Percentiles rank a stretch among this genome's conserved stretches.
Conservation (phyloP, 2,888 invertebrate genomes). For the Lydus trimaculatus region DNA sequence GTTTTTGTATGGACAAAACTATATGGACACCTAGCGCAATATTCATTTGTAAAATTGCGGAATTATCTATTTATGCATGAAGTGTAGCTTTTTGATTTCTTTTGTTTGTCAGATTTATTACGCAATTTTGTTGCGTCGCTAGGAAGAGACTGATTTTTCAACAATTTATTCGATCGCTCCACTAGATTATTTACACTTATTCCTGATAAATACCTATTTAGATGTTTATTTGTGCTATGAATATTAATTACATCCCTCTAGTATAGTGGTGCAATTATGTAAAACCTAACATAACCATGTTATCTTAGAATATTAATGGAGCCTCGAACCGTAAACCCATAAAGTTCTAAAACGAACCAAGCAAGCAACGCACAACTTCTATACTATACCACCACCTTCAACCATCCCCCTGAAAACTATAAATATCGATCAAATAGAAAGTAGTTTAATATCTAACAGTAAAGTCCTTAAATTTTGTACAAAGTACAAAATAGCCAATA, state of each 20-base stretch:
- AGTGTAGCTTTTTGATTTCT: too few species aligned
- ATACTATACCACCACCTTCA: conserved; percentile 4
- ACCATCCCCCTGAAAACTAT: conserved; percentile 26
- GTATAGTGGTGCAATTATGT: conserved; percentile 33
- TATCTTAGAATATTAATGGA: conserved; percentile 36
- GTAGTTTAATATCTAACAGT: conserved; percentile 47
- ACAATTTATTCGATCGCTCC: background rate
- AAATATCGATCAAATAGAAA: conserved; percentile 49
- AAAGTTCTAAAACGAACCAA: conserved; percentile 20
- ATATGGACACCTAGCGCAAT: background rate
- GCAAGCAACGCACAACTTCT: conserved; percentile 8
- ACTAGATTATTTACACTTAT: conserved; percentile 9
- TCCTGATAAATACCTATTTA: conserved; percentile 30
- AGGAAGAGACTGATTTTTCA: background rate
- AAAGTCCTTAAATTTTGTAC: conserved; percentile 37
- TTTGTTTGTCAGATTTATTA: too few species aligned
- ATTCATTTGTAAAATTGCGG: too few species aligned
- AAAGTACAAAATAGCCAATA: conserved; percentile 49
- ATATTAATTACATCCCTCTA: conserved; percentile 32
- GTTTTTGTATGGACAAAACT: background rate
- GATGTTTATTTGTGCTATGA: conserved; percentile 36
- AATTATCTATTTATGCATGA: too few species aligned
- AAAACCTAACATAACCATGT: conserved; percentile 35
- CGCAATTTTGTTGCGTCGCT: background rate
- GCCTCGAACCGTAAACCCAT: conserved; percentile 25